Evolutionary conservation across 64 coral and sea anemone genomes (phyloP).

Genomic region (Astreopora myriophthalma): DNA sequence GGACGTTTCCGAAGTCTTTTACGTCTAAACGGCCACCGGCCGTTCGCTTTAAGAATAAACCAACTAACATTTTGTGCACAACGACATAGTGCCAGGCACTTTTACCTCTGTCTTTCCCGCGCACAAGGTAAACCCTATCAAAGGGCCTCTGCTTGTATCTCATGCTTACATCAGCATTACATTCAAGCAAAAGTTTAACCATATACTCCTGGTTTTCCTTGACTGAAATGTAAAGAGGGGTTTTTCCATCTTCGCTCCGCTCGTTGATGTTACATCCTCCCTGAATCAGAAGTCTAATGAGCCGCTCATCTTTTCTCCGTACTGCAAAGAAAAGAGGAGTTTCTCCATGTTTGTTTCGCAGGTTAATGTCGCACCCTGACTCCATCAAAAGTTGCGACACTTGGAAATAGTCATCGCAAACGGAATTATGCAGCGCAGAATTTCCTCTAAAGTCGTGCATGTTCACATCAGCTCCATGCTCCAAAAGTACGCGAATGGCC

Average conservation of each 20-base stretch:
- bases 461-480: neutral
- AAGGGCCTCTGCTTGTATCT: neutral
- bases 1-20: neutral
- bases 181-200: neutral
- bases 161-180: neutral
- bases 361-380: too few species aligned
- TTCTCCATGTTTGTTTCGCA: too few species aligned
- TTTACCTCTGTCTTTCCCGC: neutral
- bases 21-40: neutral
- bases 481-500: neutral
- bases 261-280: neutral
- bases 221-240: neutral
- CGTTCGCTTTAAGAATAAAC: neutral
- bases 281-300: too few species aligned
- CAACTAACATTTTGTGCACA: neutral
- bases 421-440: neutral
- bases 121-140: neutral
- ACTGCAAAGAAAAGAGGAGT: too few species aligned
- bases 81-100: conserved; percentile 6
- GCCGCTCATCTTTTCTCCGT: too few species aligned
- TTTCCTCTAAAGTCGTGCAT: too few species aligned
- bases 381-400: neutral
- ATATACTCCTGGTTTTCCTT: neutral
- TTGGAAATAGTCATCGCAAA: neutral
- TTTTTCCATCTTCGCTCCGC: neutral